Percentiles rank a stretch among this genome's conserved stretches.
Evolutionary conservation across 2,113 vertebrate species (phyloP).

Genomic region (Zosterops pallidus): DNA sequence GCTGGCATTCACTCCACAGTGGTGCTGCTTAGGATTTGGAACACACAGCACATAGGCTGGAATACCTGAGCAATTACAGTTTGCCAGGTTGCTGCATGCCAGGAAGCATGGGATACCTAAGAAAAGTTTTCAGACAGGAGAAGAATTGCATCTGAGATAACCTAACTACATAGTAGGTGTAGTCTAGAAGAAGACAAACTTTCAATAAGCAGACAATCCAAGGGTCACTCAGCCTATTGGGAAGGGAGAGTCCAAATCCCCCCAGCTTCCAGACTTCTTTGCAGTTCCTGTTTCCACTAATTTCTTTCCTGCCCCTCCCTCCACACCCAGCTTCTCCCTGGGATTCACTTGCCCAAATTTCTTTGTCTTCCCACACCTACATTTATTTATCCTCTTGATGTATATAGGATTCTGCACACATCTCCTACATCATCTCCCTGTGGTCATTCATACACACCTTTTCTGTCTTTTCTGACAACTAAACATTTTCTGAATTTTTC

Average conservation of each 20-base stretch:
- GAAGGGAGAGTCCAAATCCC: neutral
- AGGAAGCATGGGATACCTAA: neutral
- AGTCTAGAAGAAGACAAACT: neutral
- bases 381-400: neutral
- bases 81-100: neutral
- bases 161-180: neutral
- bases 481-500: neutral
- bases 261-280: neutral
- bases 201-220: fast-evolving
- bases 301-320: neutral
- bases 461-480: neutral
- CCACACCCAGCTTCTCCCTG: neutral
- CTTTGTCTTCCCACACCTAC: neutral
- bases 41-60: neutral
- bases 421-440: neutral
- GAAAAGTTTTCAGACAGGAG: neutral
- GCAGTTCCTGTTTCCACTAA: neutral
- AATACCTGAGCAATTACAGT: neutral
- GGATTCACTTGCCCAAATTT: neutral
- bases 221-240: neutral
- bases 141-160: neutral
- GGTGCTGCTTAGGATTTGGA: neutral
- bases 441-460: neutral
- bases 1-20: neutral
- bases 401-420: neutral